phyloP scores from a whole-genome alignment of 2,888 invertebrate species.

The Sinodicranocentrus sp. region DNA sequence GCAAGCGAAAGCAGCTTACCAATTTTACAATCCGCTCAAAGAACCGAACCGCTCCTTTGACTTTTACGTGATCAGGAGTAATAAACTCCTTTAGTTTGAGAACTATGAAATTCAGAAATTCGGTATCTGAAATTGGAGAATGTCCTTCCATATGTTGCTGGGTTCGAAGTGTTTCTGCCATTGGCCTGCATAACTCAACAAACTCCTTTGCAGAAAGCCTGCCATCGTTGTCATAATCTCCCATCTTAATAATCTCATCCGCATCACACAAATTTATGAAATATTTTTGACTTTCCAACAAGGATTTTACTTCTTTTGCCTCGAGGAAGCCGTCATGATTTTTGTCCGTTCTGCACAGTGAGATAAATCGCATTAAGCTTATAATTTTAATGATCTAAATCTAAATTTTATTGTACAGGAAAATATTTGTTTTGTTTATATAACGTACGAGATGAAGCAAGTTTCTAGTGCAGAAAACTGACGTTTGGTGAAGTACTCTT shows the following conservation, averaged over 20 bases:
- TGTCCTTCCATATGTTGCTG: conserved; percentile 12
- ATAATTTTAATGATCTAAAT: too few relatives aligned
- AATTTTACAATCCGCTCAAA: conserved; percentile 23
- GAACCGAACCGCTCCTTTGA: conserved; percentile 1
- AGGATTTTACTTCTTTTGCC: conserved; percentile 33
- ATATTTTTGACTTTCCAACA: conserved; percentile 26
- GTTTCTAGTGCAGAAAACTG: conserved; percentile 40
- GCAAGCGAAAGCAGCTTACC: background rate
- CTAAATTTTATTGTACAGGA: too few relatives aligned
- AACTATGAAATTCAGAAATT: conserved; percentile 21
- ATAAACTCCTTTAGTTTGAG: conserved; percentile 3
- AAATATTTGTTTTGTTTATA: background rate
- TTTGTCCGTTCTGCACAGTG: conserved; percentile 26
- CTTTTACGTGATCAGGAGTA: conserved; percentile 4
- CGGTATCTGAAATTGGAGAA: background rate
- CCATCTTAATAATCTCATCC: conserved; percentile 17
- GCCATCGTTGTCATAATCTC: conserved; percentile 35
- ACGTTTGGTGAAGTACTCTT: conserved; percentile 8
- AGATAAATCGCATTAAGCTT: too few relatives aligned
- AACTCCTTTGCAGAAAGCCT: conserved; percentile 42
- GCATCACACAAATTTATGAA: conserved; percentile 41
- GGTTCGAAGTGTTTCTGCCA: conserved; percentile 23
- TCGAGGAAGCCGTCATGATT: conserved; percentile 41
- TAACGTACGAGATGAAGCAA: conserved; percentile 27
- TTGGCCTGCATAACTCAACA: conserved; percentile 30